Base-by-base conservation (phyloP, 2,888 invertebrate species). In the Homarus gammarus region DNA sequence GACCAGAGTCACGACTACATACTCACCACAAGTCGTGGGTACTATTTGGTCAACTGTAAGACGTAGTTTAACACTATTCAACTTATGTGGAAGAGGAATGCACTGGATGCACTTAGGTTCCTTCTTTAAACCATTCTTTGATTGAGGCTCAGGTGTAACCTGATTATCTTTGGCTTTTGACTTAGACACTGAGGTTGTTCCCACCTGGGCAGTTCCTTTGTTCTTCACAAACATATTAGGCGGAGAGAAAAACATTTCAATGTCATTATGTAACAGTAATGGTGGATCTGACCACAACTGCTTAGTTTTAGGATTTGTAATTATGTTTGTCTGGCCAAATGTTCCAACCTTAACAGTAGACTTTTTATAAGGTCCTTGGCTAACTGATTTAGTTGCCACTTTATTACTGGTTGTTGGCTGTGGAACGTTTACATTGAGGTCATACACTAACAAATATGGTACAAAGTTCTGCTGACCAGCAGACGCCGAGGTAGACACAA, bases 61-160 rank as follows among this genome's bases (percentile, higher is more conserved):
- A n/a, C 84, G 84, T 44, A 88, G 72, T 77, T 88, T 90, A 22
- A 90, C 72, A 73, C 84, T 81, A 77, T 88, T 79, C 27, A 90
- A 77, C 44, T 88, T 88, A 70, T 90, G 90, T n/a, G 90, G 90
- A 27, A 90, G 79, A 36, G 90, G 87, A 27, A 90, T 88, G 78
- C 90, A 90, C 81, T 90, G 90, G 73, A 85, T 85, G 79, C 90
- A 90, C 56, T 88, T 90, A 6, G 90, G 90, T 49, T 88, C 90
- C 38, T 90, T 90, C 51, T 88, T 90, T 64, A 84, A 33, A n/a
- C 75, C 79, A 38, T 64, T 84, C 73, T 88, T 88, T 78, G 87
- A 44, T 38, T 81, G 83, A 27, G 84, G 90, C 68, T 88, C 88
- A 40, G 81, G 44, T 40, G 78, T 40, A 18, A 77, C 61, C 73